Percentiles rank a stretch among this genome's conserved stretches.
These are phyloP conservation scores for Ypsolopha sequella DNA, from an alignment of 2,888 invertebrate genomes.

Conservation along the genomic window DNA sequence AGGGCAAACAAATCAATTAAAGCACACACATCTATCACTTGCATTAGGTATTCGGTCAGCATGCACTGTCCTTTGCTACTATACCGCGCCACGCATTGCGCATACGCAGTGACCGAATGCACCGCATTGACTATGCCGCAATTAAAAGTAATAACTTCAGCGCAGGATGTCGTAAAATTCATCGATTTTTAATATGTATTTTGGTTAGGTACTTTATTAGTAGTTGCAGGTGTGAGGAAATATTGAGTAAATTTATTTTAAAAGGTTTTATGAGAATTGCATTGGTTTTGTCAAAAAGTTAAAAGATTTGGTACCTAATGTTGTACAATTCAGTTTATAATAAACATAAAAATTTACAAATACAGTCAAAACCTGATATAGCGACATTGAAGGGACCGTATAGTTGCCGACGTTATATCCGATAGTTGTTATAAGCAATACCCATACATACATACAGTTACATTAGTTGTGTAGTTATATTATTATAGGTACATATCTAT, in stretches of 20 bases:
- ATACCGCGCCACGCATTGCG: conserved; percentile 22
- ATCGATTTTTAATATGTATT: conserved; percentile 2
- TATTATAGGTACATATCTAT: too few relatives aligned
- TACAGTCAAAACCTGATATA: too few relatives aligned
- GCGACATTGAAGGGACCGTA: too few relatives aligned
- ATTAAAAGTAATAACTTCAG: conserved; percentile 18
- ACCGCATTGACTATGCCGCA: conserved; percentile 16
- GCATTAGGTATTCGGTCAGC: not conserved
- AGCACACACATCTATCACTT: not conserved
- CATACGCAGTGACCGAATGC: conserved; percentile 13
- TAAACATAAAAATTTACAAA: too few relatives aligned
- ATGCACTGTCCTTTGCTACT: conserved; percentile 4
- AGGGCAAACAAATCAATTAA: not conserved
- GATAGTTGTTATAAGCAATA: too few relatives aligned
- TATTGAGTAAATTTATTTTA: not conserved
- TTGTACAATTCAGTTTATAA: too few relatives aligned
- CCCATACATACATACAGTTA: too few relatives aligned
- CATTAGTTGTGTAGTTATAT: too few relatives aligned
- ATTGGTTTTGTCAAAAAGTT: not conserved
- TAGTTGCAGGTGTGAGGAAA: not conserved
- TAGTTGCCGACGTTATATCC: too few relatives aligned
- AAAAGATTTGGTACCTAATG: too few relatives aligned
- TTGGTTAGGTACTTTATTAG: not conserved
- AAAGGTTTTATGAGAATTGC: not conserved
- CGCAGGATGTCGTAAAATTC: conserved; percentile 3